Evolutionary conservation across 2,888 invertebrate species (phyloP).

Genomic region (Iphiclides podalirius): DNA sequence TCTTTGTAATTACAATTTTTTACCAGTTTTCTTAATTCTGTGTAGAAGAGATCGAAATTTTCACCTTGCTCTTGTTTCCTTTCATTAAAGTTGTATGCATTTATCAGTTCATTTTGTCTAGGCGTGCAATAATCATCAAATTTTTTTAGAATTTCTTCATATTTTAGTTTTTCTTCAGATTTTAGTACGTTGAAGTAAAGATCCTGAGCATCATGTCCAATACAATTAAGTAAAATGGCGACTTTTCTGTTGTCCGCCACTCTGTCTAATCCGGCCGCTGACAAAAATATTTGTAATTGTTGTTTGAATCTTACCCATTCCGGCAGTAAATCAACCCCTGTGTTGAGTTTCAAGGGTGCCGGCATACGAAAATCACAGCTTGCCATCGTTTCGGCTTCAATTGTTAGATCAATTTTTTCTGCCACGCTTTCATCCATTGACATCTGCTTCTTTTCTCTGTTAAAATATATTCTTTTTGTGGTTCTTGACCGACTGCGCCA

Average conservation of each 20-base stretch:
- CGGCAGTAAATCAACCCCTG: not conserved
- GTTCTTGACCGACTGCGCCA: too few species aligned
- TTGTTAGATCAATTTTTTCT: too few species aligned
- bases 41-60: not conserved
- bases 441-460: too few species aligned
- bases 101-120: not conserved
- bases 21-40: not conserved
- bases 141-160: not conserved
- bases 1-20: slow-evolving; percentile 16
- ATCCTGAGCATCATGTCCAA: not conserved
- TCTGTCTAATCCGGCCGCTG: not conserved
- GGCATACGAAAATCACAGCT: not conserved
- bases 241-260: not conserved
- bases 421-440: too few species aligned
- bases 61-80: slow-evolving; percentile 2
- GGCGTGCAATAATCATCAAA: not conserved
- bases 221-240: not conserved
- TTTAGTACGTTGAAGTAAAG: not conserved
- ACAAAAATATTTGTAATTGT: not conserved
- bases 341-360: not conserved
- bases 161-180: not conserved
- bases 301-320: not conserved
- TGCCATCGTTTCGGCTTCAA: too few species aligned
- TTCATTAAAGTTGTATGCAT: not conserved
- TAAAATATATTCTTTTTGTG: too few species aligned